These are phyloP conservation scores for Marronus borbonicus DNA, from an alignment of 2,888 invertebrate species.

Conservation along the genomic window DNA sequence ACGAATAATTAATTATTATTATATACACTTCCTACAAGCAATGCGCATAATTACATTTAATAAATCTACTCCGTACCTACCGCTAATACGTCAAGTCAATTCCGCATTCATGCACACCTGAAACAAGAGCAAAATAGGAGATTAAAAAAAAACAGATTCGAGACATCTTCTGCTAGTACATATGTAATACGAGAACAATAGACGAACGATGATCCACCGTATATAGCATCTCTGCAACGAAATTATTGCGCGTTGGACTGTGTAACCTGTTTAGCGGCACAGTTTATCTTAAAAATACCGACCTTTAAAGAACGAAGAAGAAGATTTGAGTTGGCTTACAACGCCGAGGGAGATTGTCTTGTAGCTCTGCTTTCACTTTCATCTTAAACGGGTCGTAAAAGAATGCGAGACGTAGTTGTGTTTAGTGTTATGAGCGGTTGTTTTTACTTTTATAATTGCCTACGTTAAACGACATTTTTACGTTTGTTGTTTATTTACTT, in stretches of 20 bases:
- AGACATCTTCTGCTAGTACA: neutral
- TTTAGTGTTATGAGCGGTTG: neutral
- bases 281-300: slow-evolving; percentile 31
- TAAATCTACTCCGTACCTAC: slow-evolving; percentile 6
- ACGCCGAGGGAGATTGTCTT: slow-evolving; percentile 8
- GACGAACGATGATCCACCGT: neutral
- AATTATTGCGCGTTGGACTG: neutral
- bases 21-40: neutral
- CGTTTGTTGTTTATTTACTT: too few relatives aligned
- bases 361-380: slow-evolving; percentile 13
- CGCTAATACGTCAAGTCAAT: neutral
- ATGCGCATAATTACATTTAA: neutral
- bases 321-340: neutral
- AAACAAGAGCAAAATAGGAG: slow-evolving; percentile 13
- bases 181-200: slow-evolving; percentile 16
- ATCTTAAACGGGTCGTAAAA: slow-evolving; percentile 1
- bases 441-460: too few relatives aligned
- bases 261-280: slow-evolving; percentile 23
- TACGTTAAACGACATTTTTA: too few relatives aligned
- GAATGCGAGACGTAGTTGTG: neutral
- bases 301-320: slow-evolving; percentile 18
- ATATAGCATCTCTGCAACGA: neutral
- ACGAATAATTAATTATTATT: neutral
- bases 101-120: slow-evolving; percentile 23
- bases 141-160: neutral